Base-by-base conservation (phyloP, 2,888 invertebrate species). In the Branchinecta sandiegonensis region DNA sequence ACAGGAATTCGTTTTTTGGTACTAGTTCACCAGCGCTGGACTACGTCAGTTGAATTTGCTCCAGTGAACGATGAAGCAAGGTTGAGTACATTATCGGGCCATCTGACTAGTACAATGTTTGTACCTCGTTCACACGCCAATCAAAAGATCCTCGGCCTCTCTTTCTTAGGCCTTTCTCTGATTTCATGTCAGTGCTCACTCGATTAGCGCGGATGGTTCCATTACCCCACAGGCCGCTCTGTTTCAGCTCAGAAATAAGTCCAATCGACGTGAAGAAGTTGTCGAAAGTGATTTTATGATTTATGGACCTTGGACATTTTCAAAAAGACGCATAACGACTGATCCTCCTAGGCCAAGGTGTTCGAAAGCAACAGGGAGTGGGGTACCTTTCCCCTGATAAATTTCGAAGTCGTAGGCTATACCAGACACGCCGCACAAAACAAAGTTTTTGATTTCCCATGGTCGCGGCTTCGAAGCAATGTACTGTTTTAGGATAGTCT, bases 331-430 rank as follows among this genome's bases (percentile, higher is more conserved):
- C 47, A 71, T 65, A 1, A 73, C 72, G 12, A 71, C 70, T 63
- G 68, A 56, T n/a, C 70, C 63, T 11, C 72, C 70, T 48, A 71
- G 13, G 23, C 72, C 73, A 69, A 71, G 70, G n/a, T 69, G 66
- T 48, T 69, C 65, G 8, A 50, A 37, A 7, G 70, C 67, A 11
- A 11, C n/a, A 65, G 72, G 71, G 12, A 75, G 63, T 71, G 73
- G 73, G 8, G 72, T 74, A 11, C 70, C 72, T 65, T 79, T 72
- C 79, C 80, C 73, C 70, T 75, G 74, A 68, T 75, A 75, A 13
- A 75, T 70, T 23, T 23, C 23, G 23, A 23, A 23, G 23, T 23
- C 23, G 23, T 23, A 23, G 23, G 23, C 23, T 23, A 23, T 23
- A 4, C 23, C 23, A 23, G 23, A 23, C 23, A 23, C 23, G 23